These are phyloP conservation scores for Taenioides sp. DNA, from an alignment of 2,797 vertebrate genomes.

Conservation along the genomic window DNA sequence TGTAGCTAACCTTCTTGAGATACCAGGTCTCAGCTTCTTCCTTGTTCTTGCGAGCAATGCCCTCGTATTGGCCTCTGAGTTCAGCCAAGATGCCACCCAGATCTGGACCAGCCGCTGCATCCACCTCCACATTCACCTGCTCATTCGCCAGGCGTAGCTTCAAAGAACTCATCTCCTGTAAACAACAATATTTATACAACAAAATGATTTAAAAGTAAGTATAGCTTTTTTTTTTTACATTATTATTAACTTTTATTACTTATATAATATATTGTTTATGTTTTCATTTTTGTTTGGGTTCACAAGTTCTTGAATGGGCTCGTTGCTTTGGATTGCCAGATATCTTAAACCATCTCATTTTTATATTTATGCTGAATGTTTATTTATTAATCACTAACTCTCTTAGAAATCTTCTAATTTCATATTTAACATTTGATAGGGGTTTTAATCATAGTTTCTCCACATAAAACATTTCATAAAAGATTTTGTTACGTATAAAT, in stretches of 20 bases:
- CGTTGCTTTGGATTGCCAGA: too few species aligned
- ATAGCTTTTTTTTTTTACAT: too few species aligned
- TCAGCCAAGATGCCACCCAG: conserved; percentile 77
- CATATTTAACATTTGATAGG: too few species aligned
- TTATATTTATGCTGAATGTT: too few species aligned
- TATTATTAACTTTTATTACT: too few species aligned
- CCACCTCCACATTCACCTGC: conserved; percentile 82
- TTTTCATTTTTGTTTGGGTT: too few species aligned
- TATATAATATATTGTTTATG: too few species aligned
- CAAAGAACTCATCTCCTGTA: conserved; percentile 72
- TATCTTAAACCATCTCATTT: too few species aligned
- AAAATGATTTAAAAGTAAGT: neutral
- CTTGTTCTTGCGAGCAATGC: conserved; percentile 82
- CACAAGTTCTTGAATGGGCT: too few species aligned
- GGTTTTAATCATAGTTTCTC: neutral
- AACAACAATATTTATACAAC: neutral
- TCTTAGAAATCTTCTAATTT: too few species aligned
- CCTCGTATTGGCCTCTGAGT: conserved; percentile 82
- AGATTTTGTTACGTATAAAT: conserved; percentile 2
- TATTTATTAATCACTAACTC: too few species aligned
- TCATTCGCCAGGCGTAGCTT: conserved; percentile 71
- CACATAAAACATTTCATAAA: neutral
- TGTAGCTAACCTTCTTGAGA: conserved; percentile 76
- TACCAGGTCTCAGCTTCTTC: conserved; percentile 83
- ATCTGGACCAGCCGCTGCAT: conserved; percentile 79